phyloP scores from a whole-genome alignment of 92 coral and sea anemone genomes.

The Porites rus region DNA sequence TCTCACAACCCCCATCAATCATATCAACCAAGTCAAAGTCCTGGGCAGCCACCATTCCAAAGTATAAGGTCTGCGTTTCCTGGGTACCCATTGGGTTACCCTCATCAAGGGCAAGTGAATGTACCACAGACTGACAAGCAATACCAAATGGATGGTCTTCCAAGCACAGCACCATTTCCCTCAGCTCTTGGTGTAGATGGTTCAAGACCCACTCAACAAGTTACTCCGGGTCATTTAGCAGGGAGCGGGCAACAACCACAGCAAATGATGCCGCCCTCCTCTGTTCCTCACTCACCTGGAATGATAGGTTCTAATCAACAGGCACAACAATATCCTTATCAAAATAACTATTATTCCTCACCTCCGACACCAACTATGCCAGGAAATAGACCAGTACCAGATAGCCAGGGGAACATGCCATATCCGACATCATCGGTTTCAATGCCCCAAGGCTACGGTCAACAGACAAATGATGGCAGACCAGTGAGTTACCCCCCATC shows the following conservation, averaged over 20 bases:
- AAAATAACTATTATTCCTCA: conserved; percentile 15
- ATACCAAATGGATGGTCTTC: conserved; percentile 3
- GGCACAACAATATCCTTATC: conserved; percentile 43
- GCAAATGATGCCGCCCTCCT: conserved; percentile 34
- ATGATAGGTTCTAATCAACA: conserved; percentile 25
- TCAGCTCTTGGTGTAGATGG: background rate
- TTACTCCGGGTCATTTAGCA: background rate
- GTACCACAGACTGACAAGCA: background rate
- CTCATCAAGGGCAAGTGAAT: background rate
- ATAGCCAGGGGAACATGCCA: conserved; percentile 9
- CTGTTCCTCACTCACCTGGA: conserved; percentile 29
- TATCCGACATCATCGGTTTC: background rate
- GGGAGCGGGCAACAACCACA: conserved; percentile 39
- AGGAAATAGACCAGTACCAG: conserved; percentile 29
- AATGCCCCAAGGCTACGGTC: conserved; percentile 22
- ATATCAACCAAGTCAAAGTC: conserved; percentile 22
- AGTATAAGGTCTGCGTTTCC: conserved; percentile 9
- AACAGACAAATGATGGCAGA: conserved; percentile 42
- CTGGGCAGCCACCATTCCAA: conserved; percentile 26
- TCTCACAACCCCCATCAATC: conserved; percentile 22
- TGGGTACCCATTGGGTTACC: background rate
- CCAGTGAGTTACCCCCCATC: conserved; percentile 37
- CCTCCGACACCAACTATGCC: conserved; percentile 8
- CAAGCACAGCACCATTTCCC: conserved; percentile 1
- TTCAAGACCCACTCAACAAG: conserved; percentile 1